Base-by-base conservation (phyloP, 2,113 vertebrate species). In the Hypomesus transpacificus region DNA sequence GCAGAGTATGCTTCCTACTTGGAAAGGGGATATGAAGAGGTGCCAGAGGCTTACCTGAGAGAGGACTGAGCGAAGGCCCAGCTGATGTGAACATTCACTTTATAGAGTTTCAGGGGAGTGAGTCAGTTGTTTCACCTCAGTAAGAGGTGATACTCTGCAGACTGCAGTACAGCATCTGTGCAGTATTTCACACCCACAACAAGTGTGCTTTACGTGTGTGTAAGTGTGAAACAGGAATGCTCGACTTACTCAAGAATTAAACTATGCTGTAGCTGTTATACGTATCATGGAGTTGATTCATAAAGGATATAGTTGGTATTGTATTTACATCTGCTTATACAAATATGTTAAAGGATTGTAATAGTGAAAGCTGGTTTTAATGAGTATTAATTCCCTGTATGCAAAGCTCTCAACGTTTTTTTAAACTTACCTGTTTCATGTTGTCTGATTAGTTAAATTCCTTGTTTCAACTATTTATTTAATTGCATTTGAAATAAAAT, bases 11-110 rank as follows among this genome's bases (percentile, higher is more conserved):
- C 84, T 13, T 71, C 83, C 9, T 75, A 80, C 20, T 31, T 78
- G 28, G 68, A 88, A 60, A 81, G 46, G 17, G 52, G 68, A 0
- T 66, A 71, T 17, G 85, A 89, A 58, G 90, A 92, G 3, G 51
- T 92, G 31, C 91, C 89, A 9, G 92, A 93, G 26, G 92, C 91
- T 46, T 93, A 93, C 79, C 78, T 92, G 18, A 86, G 92, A 79
- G 91, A 93, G 59, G 91, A 93, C 79, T 93, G 63, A 89, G 26
- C 39, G 1, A 56, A 69, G 16, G 14, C 14, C 0, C 51, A 22
- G 8, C 7, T 46, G 8, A 46, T 46, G 39, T 2, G 39, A 16
- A 39, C 14, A 39, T n/a, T 64, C 14, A 39, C 18, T 31, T 28
- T 8, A 26, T 62, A n/a, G 13, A 58, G 39, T 65, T 14, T n/a